Evolutionary conservation across 2,113 vertebrate genomes (phyloP).

Genomic region (Nothobranchius kuhntae): DNA sequence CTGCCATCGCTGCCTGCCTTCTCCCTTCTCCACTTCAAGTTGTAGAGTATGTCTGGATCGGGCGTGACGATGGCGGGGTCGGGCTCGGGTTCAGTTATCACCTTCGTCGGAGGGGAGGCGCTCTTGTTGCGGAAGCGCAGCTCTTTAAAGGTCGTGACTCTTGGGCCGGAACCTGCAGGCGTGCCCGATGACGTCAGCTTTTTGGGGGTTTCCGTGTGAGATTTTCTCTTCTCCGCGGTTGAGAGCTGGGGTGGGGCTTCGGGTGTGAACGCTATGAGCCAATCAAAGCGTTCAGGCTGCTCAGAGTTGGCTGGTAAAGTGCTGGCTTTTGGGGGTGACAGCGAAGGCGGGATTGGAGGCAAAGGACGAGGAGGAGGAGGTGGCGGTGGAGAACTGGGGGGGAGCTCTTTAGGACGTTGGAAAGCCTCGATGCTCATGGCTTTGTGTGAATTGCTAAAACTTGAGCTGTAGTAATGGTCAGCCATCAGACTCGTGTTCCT

Average conservation of each 20-base stretch:
- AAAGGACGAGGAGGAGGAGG: conserved; percentile 81
- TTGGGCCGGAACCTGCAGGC: conserved; percentile 67
- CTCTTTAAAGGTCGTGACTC: conserved; percentile 93
- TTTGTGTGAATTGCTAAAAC: conserved; percentile 53
- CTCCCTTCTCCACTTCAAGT: conserved; percentile 77
- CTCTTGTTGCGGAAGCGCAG: conserved; percentile 84
- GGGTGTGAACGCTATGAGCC: conserved; percentile 94
- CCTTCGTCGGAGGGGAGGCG: conserved; percentile 53
- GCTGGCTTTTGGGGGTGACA: conserved; percentile 62
- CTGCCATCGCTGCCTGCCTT: conserved; percentile 63
- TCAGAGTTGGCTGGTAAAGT: conserved; percentile 76
- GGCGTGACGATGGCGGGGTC: conserved; percentile 77
- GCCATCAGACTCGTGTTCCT: conserved; percentile 70
- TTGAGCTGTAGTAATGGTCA: conserved; percentile 72
- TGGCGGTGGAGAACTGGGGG: conserved; percentile 74
- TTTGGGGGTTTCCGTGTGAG: conserved; percentile 35
- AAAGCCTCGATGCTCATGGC: conserved; percentile 54
- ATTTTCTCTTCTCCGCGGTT: conserved; percentile 59
- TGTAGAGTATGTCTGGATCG: conserved; percentile 81
- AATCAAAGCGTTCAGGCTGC: conserved; percentile 85
- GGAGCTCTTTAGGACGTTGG: conserved; percentile 56
- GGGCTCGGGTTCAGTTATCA: conserved; percentile 73
- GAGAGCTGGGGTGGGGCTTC: conserved; percentile 74
- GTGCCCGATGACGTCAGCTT: conserved; percentile 30
- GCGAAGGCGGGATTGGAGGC: conserved; percentile 70